Evolutionary conservation across 2,113 vertebrate genomes (phyloP), one percentile per base, ranked within the genome.

Genomic region (Coracopsis vasa): DNA sequence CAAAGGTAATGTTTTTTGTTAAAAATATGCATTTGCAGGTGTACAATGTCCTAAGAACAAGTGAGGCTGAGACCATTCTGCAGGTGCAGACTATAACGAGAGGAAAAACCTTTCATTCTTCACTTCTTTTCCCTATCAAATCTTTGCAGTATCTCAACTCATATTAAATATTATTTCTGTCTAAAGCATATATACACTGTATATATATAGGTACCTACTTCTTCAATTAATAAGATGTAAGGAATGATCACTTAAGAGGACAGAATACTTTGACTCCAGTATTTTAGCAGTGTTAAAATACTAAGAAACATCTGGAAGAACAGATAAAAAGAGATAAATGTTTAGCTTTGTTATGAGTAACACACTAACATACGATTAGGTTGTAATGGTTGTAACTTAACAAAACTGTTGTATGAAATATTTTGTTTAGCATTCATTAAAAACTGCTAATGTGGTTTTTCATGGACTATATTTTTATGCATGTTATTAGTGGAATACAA

Each of bases 361-460:
- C 98, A 97, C 95, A 18, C 95, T 93, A 98, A 95, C 97, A 97
- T 97, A 97, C 80, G 84, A 98, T 98, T 98, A 97, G 94, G 90
- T 98, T 98, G 96, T 95, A 98, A 98, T 97, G 97, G 97, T 97
- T 97, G 95, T 95, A 98, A 97, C 98, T 98, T 97, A 97, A 98
- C 97, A 97, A 97, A 98, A 98, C 97, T 97, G 98, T 98, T 98
- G 97, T 96, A 98, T 96, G 97, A 98, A 98, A 98, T 98, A 98
- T 98, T 98, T 98, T 98, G 97, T 97, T 98, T 98, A 98, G 91
- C 93, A 97, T 98, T 98, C 97, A 97, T 98, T 98, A 98, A 98
- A 98, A 98, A 98, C 97, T 98, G 98, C 95, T 98, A 98, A 98
- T 98, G 93, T 97, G 96, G 56, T 96, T 98, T 98, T 97, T 93